Conservation (phyloP, 2,113 vertebrate species). For the Paedocypris sp. region DNA sequence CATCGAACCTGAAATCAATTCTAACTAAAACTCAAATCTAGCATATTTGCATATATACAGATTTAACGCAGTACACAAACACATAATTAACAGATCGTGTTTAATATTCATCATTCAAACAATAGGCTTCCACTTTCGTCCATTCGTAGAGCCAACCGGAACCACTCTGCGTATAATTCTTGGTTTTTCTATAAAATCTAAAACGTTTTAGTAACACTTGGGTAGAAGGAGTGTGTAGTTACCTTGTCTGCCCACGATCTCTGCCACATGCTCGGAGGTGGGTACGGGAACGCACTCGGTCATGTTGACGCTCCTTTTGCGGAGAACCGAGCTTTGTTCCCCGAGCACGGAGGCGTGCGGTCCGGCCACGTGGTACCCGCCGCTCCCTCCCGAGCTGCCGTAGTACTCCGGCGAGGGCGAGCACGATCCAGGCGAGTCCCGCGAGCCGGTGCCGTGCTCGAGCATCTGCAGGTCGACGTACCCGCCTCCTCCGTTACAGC, state of each 20-base stretch:
- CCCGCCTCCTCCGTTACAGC: constrained; percentile 47
- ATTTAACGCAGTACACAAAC: too few relatives aligned
- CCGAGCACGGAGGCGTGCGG: constrained; percentile 63
- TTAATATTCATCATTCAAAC: too few relatives aligned
- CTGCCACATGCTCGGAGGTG: constrained; percentile 78
- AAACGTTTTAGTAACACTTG: not conserved
- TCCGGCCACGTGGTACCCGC: constrained; percentile 62
- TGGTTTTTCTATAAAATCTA: too few relatives aligned
- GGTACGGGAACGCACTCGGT: constrained; percentile 78
- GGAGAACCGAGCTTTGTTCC: constrained; percentile 69
- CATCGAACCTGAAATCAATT: too few relatives aligned
- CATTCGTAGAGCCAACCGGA: too few relatives aligned
- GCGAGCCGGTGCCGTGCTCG: constrained; percentile 55
- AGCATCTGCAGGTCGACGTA: constrained; percentile 62
- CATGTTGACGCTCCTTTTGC: constrained; percentile 79
- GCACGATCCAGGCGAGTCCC: constrained; percentile 59
- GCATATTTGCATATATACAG: too few relatives aligned
- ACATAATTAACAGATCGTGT: too few relatives aligned
- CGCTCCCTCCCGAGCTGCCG: constrained; percentile 46
- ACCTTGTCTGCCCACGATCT: constrained; percentile 80
- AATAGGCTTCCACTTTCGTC: too few relatives aligned
- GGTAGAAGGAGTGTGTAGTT: not conserved
- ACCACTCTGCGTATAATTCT: too few relatives aligned
- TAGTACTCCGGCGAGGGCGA: constrained; percentile 73
- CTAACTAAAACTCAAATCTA: too few relatives aligned